A percentile compares a stretch with the other conserved stretches of the same genome.
These are phyloP conservation scores for Seriola quinqueradiata DNA, from an alignment of 2,113 vertebrate species.

Conservation along the genomic window DNA sequence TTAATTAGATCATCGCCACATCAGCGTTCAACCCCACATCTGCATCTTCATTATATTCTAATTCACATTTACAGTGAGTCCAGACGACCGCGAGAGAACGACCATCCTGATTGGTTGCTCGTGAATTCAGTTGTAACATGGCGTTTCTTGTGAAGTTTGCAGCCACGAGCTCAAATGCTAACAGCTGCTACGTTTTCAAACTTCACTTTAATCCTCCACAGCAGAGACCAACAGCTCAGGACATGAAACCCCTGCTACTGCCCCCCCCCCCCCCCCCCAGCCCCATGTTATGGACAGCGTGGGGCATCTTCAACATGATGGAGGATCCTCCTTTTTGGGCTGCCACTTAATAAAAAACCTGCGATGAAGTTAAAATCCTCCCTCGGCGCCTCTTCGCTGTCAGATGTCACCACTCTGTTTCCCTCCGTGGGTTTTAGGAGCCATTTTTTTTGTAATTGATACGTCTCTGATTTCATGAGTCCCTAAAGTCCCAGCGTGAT, in stretches of 20 bases:
- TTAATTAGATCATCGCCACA: not conserved
- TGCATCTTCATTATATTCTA: not conserved
- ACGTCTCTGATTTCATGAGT: not conserved
- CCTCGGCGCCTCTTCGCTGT: not conserved
- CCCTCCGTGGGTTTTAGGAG: not conserved
- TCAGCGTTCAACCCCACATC: too few relatives aligned
- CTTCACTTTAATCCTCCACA: not conserved
- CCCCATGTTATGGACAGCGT: not conserved
- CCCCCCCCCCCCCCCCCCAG: too few relatives aligned
- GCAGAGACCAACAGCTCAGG: not conserved
- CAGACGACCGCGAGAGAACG: not conserved
- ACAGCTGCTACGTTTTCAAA: not conserved
- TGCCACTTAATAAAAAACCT: not conserved
- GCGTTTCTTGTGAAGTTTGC: not conserved
- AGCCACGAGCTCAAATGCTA: not conserved
- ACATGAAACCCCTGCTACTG: too few relatives aligned
- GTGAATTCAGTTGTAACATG: not conserved
- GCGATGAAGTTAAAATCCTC: not conserved
- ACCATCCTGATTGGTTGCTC: not conserved
- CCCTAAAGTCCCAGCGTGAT: not conserved
- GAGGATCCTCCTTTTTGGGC: not conserved
- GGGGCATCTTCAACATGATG: not conserved
- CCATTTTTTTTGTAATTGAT: not conserved
- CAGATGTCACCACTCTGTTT: not conserved
- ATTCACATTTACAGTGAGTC: not conserved